Base-by-base conservation (phyloP, 2,888 invertebrate genomes). In the Adela reaumurella region DNA sequence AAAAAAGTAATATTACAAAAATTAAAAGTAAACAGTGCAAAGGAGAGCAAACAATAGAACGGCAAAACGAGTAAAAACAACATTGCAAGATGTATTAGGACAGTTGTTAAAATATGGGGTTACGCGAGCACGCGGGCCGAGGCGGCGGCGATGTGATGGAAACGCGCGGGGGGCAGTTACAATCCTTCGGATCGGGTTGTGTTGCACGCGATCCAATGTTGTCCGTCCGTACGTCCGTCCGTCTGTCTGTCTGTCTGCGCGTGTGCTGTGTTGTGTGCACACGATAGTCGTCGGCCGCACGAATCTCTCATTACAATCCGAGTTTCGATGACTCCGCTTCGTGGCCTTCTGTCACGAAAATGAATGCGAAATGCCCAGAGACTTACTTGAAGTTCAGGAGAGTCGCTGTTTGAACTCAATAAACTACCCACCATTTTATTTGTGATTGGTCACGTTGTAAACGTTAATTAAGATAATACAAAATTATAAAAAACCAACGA, bases 61-160 rank as follows among this genome's bases (percentile, higher is more conserved):
- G 66, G 73, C 70, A 70, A 71, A 74, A 74, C 76, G 74, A 74
- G 69, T 74, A 71, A 76, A 77, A 77, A 77, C 69, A 78, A 78
- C 74, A 78, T 76, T 74, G 76, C 72, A 74, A 77, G 78, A 78
- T 78, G 76, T 74, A 78, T 77, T 77, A 76, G 78, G 77, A 78
- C 78, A 78, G 78, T 78, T 78, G 78, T 78, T 78, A 78, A 78
- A 78, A 78, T 77, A 78, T 76, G 70, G 78, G 78, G 78, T 76
- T 71, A 70, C 67, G 64, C 29, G 47, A n/a, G 65, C 59, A 62
- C 64, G 35, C 43, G 57, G n/a, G n/a, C n/a, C n/a, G n/a, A n/a
- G n/a, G n/a, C n/a, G n/a, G n/a, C n/a, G n/a, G n/a, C n/a, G n/a
- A n/a, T n/a, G n/a, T n/a, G n/a, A n/a, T n/a, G n/a, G n/a, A n/a